Percentiles rank a stretch among this genome's conserved stretches.
These are phyloP conservation scores for Notocelia uddmanniana DNA, from an alignment of 2,888 invertebrate species.

Conservation along the genomic window DNA sequence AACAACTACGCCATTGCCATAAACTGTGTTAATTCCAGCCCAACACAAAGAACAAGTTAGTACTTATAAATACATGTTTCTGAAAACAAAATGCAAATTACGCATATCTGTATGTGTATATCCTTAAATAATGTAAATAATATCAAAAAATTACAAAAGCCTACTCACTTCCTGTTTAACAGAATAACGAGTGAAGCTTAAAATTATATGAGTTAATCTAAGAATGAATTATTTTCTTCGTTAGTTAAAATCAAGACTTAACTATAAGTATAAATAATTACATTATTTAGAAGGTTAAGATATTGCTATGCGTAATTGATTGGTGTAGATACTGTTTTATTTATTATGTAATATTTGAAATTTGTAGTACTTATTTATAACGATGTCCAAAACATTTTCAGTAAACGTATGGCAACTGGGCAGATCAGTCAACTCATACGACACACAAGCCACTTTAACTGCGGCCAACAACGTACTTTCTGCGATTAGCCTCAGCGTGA, in stretches of 20 bases:
- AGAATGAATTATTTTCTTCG: too few relatives aligned
- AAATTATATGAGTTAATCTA: background rate
- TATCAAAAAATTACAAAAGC: too few relatives aligned
- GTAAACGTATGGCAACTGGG: conserved; percentile 43
- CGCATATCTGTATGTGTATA: background rate
- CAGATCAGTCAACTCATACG: conserved; percentile 23
- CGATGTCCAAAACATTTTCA: conserved; percentile 4
- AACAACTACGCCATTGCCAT: conserved; percentile 27
- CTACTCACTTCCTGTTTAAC: too few relatives aligned
- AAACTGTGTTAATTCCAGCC: conserved; percentile 20
- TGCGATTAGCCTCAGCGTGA: background rate
- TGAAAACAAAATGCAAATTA: too few relatives aligned
- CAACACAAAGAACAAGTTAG: conserved; percentile 24
- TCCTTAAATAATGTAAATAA: too few relatives aligned
- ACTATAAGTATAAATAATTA: too few relatives aligned
- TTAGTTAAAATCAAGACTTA: too few relatives aligned
- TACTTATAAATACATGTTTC: background rate
- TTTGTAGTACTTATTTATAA: too few relatives aligned
- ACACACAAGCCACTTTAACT: conserved; percentile 6
- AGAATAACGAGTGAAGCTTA: background rate
- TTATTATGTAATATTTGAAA: too few relatives aligned
- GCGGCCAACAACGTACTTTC: conserved; percentile 8
- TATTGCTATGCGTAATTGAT: too few relatives aligned
- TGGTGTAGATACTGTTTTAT: too few relatives aligned
- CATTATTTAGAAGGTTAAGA: too few relatives aligned